These are phyloP conservation scores for Sarcoramphus papa DNA, from an alignment of 2,797 vertebrate genomes.

Conservation along the genomic window DNA sequence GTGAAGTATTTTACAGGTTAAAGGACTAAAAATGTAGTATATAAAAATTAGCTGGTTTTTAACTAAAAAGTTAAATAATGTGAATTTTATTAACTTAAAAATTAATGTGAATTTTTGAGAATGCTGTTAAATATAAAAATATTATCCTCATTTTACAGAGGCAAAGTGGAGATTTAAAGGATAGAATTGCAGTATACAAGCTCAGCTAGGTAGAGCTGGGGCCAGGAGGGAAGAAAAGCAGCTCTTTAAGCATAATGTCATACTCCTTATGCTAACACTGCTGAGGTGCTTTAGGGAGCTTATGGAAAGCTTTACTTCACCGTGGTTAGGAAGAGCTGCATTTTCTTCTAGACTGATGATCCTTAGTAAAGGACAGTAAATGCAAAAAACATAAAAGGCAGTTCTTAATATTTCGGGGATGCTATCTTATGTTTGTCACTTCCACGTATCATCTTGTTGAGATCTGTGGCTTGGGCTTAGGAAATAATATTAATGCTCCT, in stretches of 20 bases:
- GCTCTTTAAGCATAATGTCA: neutral
- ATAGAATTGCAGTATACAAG: neutral
- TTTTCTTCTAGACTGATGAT: neutral
- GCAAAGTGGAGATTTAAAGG: neutral
- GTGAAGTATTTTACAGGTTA: neutral
- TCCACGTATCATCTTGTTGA: neutral
- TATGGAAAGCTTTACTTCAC: neutral
- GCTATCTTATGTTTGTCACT: neutral
- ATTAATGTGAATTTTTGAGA: neutral
- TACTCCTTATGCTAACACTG: neutral
- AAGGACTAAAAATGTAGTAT: neutral
- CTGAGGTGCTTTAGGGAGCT: neutral
- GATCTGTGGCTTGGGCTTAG: neutral
- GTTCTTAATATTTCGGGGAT: neutral
- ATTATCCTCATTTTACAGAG: neutral
- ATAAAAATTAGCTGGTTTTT: neutral
- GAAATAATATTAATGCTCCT: neutral
- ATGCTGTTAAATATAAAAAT: neutral
- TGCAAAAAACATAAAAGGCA: neutral
- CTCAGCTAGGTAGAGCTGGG: neutral
- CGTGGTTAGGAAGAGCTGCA: neutral
- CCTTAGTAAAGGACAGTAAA: neutral
- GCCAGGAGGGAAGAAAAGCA: neutral
- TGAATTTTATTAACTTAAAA: neutral
- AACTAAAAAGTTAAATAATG: neutral